Base-by-base conservation (phyloP, 2,888 invertebrate species). In the Leptinotarsa peninsularis region DNA sequence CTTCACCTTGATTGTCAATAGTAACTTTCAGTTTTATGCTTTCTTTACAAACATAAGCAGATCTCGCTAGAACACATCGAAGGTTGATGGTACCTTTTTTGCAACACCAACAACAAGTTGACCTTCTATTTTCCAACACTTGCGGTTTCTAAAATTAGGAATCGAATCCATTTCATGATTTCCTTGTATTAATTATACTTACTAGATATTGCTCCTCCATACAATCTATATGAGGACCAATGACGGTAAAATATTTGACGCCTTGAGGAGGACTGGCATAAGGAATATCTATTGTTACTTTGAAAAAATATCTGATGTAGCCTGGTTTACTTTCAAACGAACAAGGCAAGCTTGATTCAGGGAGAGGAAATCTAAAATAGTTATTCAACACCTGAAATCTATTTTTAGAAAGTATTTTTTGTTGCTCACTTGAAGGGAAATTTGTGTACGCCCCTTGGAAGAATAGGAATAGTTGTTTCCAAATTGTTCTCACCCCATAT, bases 151-250 rank as follows among this genome's bases (percentile, higher is more conserved):
- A 84, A 43, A 79, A 76, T 56, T 58, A 63, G 70, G 66, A 1
- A 23, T n/a, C 4, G 0, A n/a, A 5, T n/a, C 5, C 14, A 13
- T 68, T 23, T 17, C 52, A 10, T 33, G 23, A 15, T 52, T 72
- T 33, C 10, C 23, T 72, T 71, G 17, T 69, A 17, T 58, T 21
- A 66, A 23, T 73, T 72, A 33, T 67, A 83, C 90, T 89, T 87
- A 94, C 94, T 89, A 94, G 88, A 85, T 93, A 94, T 83, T 93
- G 92, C 85, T 94, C 94, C 80, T 94, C 94, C 94, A 94, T 94
- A 86, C 94, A 94, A 87, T 94, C 94, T 82, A 94, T 93, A 84
- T 94, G 93, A 17, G 94, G 94, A 3, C 94, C 94, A 81, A 94
- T 93, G 66, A 94, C 90, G 2, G 94, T 94, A 86, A 94, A 94